These are phyloP conservation scores for Cephus rjabovi DNA, from an alignment of 2,888 invertebrate genomes.

Conservation along the genomic window DNA sequence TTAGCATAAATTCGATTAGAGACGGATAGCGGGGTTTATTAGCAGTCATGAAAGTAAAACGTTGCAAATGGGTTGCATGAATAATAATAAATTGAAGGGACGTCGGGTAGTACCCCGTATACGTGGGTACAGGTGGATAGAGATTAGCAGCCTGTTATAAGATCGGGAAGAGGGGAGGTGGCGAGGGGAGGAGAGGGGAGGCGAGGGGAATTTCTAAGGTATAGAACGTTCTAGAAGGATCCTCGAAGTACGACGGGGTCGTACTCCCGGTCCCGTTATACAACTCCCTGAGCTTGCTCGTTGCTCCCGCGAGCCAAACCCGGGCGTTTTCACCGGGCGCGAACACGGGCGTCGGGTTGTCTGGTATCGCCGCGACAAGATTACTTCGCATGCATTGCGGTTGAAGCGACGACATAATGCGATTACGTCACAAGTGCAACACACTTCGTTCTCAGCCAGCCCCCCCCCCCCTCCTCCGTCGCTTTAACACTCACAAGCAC, in stretches of 20 bases:
- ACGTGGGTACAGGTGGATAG: not conserved
- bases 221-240: not conserved
- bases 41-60: constrained; percentile 52
- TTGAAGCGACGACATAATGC: constrained; percentile 35
- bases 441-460: constrained; percentile 7
- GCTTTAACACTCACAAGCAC: not conserved
- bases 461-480: not conserved
- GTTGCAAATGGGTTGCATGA: constrained; percentile 48
- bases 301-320: not conserved
- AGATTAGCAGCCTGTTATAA: not conserved
- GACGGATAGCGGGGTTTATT: constrained; percentile 44
- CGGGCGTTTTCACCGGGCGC: not conserved
- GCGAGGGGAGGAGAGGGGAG: not conserved
- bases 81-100: constrained; percentile 36
- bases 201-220: not conserved
- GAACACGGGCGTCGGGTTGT: constrained; percentile 36
- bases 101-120: not conserved
- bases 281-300: not conserved
- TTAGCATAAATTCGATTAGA: constrained; percentile 55
- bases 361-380: constrained; percentile 37
- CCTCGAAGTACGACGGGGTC: not conserved
- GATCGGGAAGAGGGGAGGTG: not conserved
- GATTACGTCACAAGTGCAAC: constrained; percentile 29
- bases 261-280: too few relatives aligned
- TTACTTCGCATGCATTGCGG: constrained; percentile 49